Conservation (phyloP, 2,113 vertebrate genomes). For the Lanius ludovicianus region DNA sequence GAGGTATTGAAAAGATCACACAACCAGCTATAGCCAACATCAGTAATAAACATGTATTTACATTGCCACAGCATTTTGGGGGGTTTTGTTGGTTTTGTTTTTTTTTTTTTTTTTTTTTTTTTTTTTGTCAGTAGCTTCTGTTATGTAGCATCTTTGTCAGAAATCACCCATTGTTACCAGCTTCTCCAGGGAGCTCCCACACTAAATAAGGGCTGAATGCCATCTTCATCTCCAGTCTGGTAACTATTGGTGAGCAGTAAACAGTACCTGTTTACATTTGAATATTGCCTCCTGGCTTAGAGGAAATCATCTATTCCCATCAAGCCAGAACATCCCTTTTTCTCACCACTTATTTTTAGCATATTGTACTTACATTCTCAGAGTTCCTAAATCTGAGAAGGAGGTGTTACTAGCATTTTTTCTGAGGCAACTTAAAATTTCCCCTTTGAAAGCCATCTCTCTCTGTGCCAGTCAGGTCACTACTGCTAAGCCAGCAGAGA, state of each 20-base stretch:
- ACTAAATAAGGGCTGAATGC: background rate
- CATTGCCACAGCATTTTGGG: background rate
- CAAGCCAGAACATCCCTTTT: background rate
- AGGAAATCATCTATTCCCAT: background rate
- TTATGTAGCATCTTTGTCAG: background rate
- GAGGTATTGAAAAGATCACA: background rate
- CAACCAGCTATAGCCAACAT: background rate
- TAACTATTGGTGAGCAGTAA: background rate
- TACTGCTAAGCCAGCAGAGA: background rate
- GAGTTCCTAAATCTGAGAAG: background rate
- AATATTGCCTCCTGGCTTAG: background rate
- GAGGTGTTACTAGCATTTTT: background rate
- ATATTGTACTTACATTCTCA: background rate
- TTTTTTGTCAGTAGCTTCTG: background rate
- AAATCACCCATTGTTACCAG: background rate
- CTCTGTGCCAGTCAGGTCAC: background rate
- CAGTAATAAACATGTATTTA: background rate
- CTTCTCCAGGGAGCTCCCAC: background rate
- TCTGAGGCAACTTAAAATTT: background rate
- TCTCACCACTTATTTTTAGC: background rate
- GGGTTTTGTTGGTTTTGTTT: too few relatives aligned
- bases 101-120: background rate
- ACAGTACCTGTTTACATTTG: background rate
- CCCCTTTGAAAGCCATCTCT: background rate
- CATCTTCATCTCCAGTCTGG: background rate